Conservation (phyloP, 2,888 invertebrate species). For the Sisyra terminalis region DNA sequence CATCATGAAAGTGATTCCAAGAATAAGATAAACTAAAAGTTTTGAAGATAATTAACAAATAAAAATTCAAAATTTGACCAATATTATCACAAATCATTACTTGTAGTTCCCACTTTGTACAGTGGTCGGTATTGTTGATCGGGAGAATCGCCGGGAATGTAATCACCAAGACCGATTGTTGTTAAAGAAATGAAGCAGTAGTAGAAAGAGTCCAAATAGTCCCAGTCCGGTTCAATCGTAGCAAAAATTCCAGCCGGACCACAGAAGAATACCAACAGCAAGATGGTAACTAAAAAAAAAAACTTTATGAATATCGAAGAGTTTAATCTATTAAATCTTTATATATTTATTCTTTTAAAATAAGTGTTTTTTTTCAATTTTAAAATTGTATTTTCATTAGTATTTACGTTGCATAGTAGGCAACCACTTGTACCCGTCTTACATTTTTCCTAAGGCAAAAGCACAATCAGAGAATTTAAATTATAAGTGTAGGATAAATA, state of each 20-base stretch:
- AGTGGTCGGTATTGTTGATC: constrained; percentile 59
- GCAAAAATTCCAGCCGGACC: constrained; percentile 63
- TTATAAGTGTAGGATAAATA: too few relatives aligned
- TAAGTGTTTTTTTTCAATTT: background rate
- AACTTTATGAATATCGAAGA: too few relatives aligned
- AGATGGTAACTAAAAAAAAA: constrained; percentile 28
- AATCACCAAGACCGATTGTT: constrained; percentile 79
- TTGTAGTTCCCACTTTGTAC: constrained; percentile 68
- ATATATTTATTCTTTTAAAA: background rate
- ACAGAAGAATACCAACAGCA: constrained; percentile 47
- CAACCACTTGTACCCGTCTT: too few relatives aligned
- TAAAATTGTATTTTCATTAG: too few relatives aligned
- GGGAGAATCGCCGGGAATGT: constrained; percentile 69
- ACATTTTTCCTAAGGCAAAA: too few relatives aligned
- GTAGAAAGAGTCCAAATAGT: constrained; percentile 73
- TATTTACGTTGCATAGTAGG: too few relatives aligned
- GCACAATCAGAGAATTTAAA: too few relatives aligned
- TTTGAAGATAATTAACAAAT: too few relatives aligned
- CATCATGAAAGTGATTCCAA: constrained; percentile 73
- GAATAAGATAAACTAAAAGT: constrained; percentile 55
- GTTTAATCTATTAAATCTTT: too few relatives aligned
- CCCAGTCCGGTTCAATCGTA: constrained; percentile 64
- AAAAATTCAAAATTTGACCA: background rate
- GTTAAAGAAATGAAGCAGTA: constrained; percentile 85
- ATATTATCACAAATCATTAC: constrained; percentile 28